Conservation (phyloP, 64 coral and sea anemone species). For the Catalaphyllia jardinei region DNA sequence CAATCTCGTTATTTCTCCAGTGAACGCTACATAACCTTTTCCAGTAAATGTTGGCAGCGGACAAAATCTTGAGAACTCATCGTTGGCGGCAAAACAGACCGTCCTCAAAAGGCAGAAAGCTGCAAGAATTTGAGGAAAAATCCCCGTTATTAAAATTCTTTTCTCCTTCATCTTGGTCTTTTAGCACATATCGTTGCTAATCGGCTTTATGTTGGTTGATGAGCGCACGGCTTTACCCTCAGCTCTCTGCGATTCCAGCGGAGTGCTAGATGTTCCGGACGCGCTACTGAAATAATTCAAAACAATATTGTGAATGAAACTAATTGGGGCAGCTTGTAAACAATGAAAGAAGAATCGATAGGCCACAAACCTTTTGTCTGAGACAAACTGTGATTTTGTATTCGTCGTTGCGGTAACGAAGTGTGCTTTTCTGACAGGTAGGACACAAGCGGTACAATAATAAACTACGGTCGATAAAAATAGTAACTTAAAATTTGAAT, state of each 20-base stretch:
- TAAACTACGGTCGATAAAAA: neutral
- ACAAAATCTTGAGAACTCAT: slow-evolving; percentile 30
- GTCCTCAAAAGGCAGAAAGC: neutral
- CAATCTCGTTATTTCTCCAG: slow-evolving; percentile 56
- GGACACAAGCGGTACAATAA: neutral
- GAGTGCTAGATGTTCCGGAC: neutral
- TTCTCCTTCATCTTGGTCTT: neutral
- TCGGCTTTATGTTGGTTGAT: neutral
- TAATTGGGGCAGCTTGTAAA: neutral
- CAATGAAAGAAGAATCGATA: neutral
- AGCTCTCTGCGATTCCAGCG: neutral
- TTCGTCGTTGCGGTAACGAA: neutral
- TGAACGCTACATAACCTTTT: slow-evolving; percentile 53
- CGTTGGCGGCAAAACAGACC: neutral
- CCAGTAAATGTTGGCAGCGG: slow-evolving; percentile 64
- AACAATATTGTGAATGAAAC: slow-evolving; percentile 4
- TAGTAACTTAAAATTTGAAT: neutral
- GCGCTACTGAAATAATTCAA: slow-evolving; percentile 6
- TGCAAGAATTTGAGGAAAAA: neutral
- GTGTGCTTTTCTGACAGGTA: neutral
- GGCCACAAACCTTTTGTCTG: slow-evolving; percentile 46
- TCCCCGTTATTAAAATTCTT: slow-evolving; percentile 3
- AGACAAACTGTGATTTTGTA: slow-evolving; percentile 1
- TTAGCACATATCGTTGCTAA: neutral
- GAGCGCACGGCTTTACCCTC: neutral